Evolutionary conservation across 2,797 vertebrate species (phyloP).

Genomic region (Pachyuromys duprasi): DNA sequence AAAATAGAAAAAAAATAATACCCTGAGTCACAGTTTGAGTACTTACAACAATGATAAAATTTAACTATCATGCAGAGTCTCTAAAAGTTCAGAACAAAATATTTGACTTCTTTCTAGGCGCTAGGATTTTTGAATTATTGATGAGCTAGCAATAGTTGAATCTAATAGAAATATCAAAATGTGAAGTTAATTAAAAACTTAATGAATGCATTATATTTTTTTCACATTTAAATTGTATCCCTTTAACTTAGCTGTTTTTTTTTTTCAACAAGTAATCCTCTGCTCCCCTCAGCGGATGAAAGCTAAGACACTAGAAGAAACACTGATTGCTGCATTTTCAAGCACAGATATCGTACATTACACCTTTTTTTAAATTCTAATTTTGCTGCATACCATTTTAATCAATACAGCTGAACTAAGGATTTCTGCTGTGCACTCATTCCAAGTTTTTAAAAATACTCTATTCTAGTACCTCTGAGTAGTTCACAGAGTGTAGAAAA

Average conservation of each 20-base stretch:
- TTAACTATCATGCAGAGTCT: neutral
- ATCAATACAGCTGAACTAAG: neutral
- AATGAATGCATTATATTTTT: neutral
- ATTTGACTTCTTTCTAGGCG: neutral
- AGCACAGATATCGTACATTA: neutral
- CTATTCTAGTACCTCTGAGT: conserved; percentile 3
- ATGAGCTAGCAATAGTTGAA: neutral
- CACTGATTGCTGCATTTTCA: neutral
- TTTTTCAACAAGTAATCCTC: neutral
- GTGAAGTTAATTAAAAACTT: neutral
- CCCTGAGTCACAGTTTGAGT: neutral
- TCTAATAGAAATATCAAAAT: neutral
- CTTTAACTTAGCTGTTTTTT: neutral
- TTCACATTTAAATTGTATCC: neutral
- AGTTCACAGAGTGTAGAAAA: neutral
- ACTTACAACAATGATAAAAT: neutral
- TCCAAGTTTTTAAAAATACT: neutral
- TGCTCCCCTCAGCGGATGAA: neutral
- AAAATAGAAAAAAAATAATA: neutral
- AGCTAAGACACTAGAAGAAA: neutral
- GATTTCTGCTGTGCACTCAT: neutral
- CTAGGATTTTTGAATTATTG: neutral
- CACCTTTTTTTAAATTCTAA: neutral
- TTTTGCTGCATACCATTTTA: neutral
- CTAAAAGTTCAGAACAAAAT: neutral